These are phyloP conservation scores for Gnathonemus longibarbis DNA, from an alignment of 2,113 vertebrate genomes.

Conservation along the genomic window DNA sequence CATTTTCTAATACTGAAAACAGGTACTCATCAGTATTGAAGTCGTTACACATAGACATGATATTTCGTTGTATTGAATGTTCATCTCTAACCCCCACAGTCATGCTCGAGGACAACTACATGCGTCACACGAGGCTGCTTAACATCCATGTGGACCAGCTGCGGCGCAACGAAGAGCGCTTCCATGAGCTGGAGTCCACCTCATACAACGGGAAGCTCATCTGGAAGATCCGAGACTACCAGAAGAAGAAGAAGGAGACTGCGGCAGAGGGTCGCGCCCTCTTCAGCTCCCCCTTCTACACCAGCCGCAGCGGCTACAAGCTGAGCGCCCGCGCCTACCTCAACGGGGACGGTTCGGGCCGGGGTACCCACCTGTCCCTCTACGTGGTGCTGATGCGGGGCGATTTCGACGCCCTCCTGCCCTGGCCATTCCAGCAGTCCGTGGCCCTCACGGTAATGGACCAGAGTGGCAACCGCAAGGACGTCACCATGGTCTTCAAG, in stretches of 20 bases:
- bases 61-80: background rate
- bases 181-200: conserved; percentile 70
- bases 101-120: conserved; percentile 64
- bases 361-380: conserved; percentile 76
- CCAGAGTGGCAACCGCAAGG: conserved; percentile 71
- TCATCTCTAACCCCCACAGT: conserved; percentile 34
- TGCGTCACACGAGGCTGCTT: conserved; percentile 65
- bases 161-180: conserved; percentile 71
- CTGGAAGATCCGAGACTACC: conserved; percentile 82
- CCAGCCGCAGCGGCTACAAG: conserved; percentile 79
- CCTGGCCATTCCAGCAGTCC: conserved; percentile 84
- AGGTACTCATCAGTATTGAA: background rate
- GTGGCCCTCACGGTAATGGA: conserved; percentile 76
- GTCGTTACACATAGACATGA: background rate
- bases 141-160: conserved; percentile 69
- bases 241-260: conserved; percentile 59
- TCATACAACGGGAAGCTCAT: conserved; percentile 80
- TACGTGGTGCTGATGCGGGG: conserved; percentile 86
- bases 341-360: conserved; percentile 76
- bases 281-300: conserved; percentile 78
- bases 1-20: background rate
- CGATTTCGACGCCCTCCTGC: conserved; percentile 79
- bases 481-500: conserved; percentile 64
- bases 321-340: conserved; percentile 72
- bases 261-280: conserved; percentile 57